phyloP scores from a whole-genome alignment of 30 jellyfish, hydroid and myxozoan species.

The Chrysaora quinquecirrha region DNA sequence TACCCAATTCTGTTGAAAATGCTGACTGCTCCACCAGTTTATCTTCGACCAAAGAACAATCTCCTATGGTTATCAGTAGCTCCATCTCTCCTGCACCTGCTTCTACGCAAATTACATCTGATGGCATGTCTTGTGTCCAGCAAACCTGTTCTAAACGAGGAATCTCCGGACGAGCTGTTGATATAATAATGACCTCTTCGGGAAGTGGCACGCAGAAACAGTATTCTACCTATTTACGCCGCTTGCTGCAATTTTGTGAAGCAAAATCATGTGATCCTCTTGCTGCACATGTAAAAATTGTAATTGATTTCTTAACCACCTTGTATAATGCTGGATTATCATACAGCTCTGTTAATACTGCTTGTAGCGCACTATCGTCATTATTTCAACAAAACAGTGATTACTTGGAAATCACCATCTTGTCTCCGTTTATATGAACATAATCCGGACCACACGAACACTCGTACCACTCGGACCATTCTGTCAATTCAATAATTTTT shows the following conservation, averaged over 20 bases:
- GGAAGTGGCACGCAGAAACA: slow-evolving; percentile 16
- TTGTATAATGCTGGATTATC: slow-evolving; percentile 18
- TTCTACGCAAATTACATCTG: slow-evolving; percentile 12
- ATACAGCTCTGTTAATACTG: slow-evolving; percentile 9
- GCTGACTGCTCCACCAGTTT: slow-evolving; percentile 15
- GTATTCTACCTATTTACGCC: neutral
- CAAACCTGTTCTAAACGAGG: neutral
- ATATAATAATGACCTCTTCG: slow-evolving; percentile 28
- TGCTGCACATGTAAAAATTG: neutral
- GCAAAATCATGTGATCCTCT: neutral
- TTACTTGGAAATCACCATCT: no score
- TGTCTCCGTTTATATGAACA: no score
- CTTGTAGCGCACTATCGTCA: slow-evolving; percentile 15
- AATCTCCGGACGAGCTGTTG: neutral
- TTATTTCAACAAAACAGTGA: no score
- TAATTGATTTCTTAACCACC: slow-evolving; percentile 6
- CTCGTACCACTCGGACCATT: no score
- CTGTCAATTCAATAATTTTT: no score
- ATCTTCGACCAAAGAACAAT: neutral
- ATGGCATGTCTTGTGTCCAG: slow-evolving; percentile 31
- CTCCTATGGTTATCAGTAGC: slow-evolving; percentile 1
- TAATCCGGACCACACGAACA: no score
- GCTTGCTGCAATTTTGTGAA: neutral
- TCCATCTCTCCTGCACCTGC: slow-evolving; percentile 36
- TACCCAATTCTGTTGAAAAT: slow-evolving; percentile 25